Evolutionary conservation across 1,140 invertebrate species (phyloP), one percentile per base, ranked within the genome.

Genomic region (Lordiphosa collinella): DNA sequence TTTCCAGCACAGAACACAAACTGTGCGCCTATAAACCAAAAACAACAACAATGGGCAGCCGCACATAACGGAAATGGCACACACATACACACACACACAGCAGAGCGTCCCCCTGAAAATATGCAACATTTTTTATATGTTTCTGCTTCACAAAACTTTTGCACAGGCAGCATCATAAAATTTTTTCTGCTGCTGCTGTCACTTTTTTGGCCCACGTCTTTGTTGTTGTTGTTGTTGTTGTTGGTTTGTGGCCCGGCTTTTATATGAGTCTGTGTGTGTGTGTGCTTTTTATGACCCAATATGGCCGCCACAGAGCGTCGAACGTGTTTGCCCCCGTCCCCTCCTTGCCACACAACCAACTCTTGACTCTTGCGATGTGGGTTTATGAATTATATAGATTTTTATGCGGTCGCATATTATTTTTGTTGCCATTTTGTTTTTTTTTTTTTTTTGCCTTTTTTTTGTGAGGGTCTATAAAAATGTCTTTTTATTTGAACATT

Each of bases 311-410:
- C 64, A 76, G 63, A 69, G 71, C 66, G 48, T 25, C 51, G 78
- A 71, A 80, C 76, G 76, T 82, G 76, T 75, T 67, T 61, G 51
- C 62, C 50, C 53, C 60, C 36, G 63, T 66, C 35, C 44, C 52
- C 49, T 38, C 43, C 65, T 37, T 46, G n/a, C n/a, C 44, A 46
- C 41, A 37, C 37, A 49, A 25, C 25, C 9, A 35, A 5, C 22
- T 66, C 18, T 54, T 14, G 3, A 16, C 5, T 25, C 29, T n/a
- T 36, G 9, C 6, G 31, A 31, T 72, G 65, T 58, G 66, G 47
- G 67, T 73, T 82, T 82, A 82, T 82, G 76, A 82, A 82, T 82
- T 82, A 82, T 82, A 82, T 84, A 78, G 72, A 82, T 82, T 82
- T 82, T 82, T 84, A 82, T 82, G 72, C 78, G 78, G 72, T 78